A percentile compares a stretch with the other conserved stretches of the same genome.
Evolutionary conservation across 1,140 invertebrate species (phyloP).

Genomic region (Tribolium madens): DNA sequence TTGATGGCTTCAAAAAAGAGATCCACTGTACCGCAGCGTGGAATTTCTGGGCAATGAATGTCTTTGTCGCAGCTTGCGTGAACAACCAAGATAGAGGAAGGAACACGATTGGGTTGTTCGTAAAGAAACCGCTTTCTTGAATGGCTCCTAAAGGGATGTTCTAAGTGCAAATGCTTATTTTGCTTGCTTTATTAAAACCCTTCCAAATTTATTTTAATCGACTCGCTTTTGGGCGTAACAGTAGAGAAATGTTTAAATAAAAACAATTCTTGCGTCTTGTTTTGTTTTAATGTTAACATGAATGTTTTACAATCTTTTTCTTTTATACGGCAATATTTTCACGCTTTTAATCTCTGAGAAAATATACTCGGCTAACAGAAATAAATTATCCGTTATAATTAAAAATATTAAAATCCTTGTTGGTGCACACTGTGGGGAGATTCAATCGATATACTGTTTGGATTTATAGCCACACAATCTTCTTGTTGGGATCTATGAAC

Average conservation of each 20-base stretch:
- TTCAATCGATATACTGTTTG: background rate
- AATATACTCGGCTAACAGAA: background rate
- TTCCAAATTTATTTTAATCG: background rate
- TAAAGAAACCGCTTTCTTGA: slow-evolving; percentile 9
- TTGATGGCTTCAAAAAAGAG: slow-evolving; percentile 16
- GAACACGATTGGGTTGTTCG: slow-evolving; percentile 33
- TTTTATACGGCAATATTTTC: background rate
- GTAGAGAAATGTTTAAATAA: background rate
- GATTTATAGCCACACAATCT: background rate
- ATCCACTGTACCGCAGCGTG: slow-evolving; percentile 21
- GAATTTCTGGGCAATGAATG: slow-evolving; percentile 33
- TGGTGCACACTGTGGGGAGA: background rate
- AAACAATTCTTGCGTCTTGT: background rate
- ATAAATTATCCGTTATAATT: background rate
- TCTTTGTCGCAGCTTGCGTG: slow-evolving; percentile 37
- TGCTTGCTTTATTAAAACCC: slow-evolving; percentile 3
- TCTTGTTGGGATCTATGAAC: background rate
- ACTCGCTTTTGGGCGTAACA: background rate
- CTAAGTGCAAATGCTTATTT: slow-evolving; percentile 19
- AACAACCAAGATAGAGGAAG: slow-evolving; percentile 31
- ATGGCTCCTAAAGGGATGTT: slow-evolving; percentile 7
- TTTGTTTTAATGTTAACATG: background rate
- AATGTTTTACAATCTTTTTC: background rate
- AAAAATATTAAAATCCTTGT: background rate
- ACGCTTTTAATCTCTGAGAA: background rate